phyloP scores from a whole-genome alignment of 2,797 vertebrate genomes.

The Hippocampus kuda region DNA sequence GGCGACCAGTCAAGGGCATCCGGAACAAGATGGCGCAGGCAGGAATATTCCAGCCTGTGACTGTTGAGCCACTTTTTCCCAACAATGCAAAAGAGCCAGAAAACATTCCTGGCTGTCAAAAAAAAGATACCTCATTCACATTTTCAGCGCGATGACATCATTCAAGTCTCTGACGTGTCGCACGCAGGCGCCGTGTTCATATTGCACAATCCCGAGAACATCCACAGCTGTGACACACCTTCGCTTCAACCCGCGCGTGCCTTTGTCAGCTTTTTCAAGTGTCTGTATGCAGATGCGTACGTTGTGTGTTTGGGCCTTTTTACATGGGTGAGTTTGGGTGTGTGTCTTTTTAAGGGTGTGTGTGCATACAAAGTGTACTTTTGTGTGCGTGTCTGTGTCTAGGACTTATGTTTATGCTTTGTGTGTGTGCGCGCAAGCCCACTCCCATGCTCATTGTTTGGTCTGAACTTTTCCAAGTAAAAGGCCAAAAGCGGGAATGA shows the following conservation, averaged over 20 bases:
- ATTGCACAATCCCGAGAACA: too few relatives aligned
- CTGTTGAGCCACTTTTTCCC: too few relatives aligned
- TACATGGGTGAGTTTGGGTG: neutral
- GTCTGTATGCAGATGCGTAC: neutral
- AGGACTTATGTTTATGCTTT: neutral
- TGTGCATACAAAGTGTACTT: neutral
- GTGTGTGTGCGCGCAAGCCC: neutral
- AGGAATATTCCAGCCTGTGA: too few relatives aligned
- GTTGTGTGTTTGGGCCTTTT: neutral
- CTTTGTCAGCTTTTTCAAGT: neutral
- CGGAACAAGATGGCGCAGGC: too few relatives aligned
- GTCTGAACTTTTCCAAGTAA: neutral
- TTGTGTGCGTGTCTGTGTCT: neutral
- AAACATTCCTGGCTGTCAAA: too few relatives aligned
- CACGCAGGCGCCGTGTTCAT: too few relatives aligned
- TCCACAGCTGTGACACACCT: too few relatives aligned
- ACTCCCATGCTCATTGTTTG: slow-evolving; percentile 5
- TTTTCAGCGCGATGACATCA: too few relatives aligned
- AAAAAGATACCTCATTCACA: too few relatives aligned
- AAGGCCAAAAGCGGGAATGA: slow-evolving; percentile 3
- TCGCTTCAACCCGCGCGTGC: neutral
- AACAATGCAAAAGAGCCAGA: too few relatives aligned
- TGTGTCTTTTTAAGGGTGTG: neutral
- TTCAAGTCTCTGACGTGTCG: too few relatives aligned
- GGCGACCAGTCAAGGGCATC: too few relatives aligned